A percentile compares a stretch with the other conserved stretches of the same genome.
Evolutionary conservation across 1,140 invertebrate genomes (phyloP).

Genomic region (Galleria mellonella): DNA sequence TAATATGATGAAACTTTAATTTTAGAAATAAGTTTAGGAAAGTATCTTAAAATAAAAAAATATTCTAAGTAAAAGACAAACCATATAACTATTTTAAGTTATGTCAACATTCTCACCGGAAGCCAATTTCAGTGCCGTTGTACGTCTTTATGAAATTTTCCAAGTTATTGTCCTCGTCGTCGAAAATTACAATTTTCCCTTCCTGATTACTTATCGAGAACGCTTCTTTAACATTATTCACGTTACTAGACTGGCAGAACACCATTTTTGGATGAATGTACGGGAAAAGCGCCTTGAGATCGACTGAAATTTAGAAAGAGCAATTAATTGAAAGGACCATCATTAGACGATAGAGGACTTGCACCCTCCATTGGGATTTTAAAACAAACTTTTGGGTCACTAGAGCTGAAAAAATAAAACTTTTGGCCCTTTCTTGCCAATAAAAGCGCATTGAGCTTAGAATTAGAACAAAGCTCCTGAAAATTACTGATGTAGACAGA

Average conservation of each 20-base stretch:
- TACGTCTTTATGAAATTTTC: slow-evolving; percentile 15
- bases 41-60: too few relatives aligned
- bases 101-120: slow-evolving; percentile 10
- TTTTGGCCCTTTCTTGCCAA: background rate
- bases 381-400: background rate
- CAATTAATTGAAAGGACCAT: background rate
- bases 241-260: slow-evolving; percentile 16
- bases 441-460: background rate
- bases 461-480: slow-evolving; percentile 2
- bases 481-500: slow-evolving; percentile 1
- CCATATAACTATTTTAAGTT: too few relatives aligned
- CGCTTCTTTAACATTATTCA: slow-evolving; percentile 16
- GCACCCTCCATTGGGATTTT: background rate
- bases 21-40: too few relatives aligned
- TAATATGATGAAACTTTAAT: too few relatives aligned
- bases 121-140: slow-evolving; percentile 19
- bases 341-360: slow-evolving; percentile 1
- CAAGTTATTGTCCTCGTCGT: slow-evolving; percentile 16
- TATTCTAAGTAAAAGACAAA: too few relatives aligned
- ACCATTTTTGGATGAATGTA: slow-evolving; percentile 22
- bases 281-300: slow-evolving; percentile 14
- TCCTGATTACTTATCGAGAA: slow-evolving; percentile 2
- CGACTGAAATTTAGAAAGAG: slow-evolving; percentile 14
- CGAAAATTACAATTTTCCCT: slow-evolving; percentile 17
- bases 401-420: slow-evolving; percentile 2